Evolutionary conservation across 2,888 invertebrate genomes (phyloP).

Genomic region (Dexiosoma caninum): DNA sequence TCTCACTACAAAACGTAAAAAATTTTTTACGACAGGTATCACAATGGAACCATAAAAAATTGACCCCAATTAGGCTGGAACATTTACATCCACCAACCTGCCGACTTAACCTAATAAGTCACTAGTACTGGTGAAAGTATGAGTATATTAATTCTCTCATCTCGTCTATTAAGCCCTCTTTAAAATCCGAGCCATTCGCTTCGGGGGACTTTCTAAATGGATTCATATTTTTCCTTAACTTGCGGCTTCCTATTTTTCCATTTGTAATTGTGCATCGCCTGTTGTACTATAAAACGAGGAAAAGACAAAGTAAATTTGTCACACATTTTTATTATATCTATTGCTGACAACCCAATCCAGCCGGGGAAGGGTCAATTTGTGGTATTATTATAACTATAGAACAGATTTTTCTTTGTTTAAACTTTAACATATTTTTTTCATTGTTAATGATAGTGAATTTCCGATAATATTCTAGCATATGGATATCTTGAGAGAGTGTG

Average conservation of each 20-base stretch:
- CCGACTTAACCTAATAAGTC: no score
- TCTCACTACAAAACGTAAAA: no score
- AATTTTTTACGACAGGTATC: no score
- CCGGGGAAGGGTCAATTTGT: slow-evolving; percentile 41
- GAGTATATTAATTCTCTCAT: no score
- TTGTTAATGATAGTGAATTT: slow-evolving; percentile 41
- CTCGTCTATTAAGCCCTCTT: no score
- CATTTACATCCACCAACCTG: no score
- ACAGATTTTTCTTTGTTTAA: slow-evolving; percentile 44
- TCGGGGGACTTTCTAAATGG: no score
- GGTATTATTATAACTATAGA: slow-evolving; percentile 21
- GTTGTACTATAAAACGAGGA: background rate
- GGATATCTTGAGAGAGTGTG: slow-evolving; percentile 22
- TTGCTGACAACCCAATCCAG: background rate
- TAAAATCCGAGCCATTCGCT: no score
- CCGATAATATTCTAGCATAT: slow-evolving; percentile 51
- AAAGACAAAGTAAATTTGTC: slow-evolving; percentile 28
- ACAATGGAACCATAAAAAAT: no score
- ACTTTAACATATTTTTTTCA: slow-evolving; percentile 55
- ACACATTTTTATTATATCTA: slow-evolving; percentile 29
- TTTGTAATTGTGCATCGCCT: background rate
- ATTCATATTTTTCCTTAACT: background rate
- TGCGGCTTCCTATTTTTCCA: background rate
- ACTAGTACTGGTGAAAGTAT: no score
- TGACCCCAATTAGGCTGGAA: no score